These are phyloP conservation scores for Volucella inanis DNA, from an alignment of 2,888 invertebrate genomes.

Conservation along the genomic window DNA sequence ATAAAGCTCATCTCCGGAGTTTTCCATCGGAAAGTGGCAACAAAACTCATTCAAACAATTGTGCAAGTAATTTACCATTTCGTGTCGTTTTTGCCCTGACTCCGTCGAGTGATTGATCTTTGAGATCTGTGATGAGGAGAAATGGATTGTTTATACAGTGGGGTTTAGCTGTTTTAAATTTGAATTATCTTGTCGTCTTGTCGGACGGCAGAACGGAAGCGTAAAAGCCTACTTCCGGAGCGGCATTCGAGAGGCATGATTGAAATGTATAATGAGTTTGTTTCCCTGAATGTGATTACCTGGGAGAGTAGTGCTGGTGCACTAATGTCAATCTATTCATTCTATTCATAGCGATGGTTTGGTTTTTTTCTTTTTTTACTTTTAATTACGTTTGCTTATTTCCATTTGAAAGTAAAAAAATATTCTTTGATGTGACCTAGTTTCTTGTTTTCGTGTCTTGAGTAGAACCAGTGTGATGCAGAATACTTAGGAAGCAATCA, in stretches of 20 bases:
- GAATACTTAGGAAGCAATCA: constrained; percentile 34
- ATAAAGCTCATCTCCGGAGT: constrained; percentile 35
- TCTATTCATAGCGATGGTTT: not conserved
- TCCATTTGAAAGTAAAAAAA: not conserved
- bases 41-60: constrained; percentile 53
- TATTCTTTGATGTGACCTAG: not conserved
- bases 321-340: not conserved
- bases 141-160: constrained; percentile 8
- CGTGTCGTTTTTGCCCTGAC: constrained; percentile 39
- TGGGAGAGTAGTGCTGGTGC: not conserved
- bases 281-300: constrained; percentile 19
- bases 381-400: constrained; percentile 11
- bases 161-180: constrained; percentile 17
- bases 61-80: constrained; percentile 63
- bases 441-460: not conserved
- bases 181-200: constrained; percentile 8
- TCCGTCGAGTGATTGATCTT: constrained; percentile 40
- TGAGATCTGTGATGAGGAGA: constrained; percentile 22
- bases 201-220: constrained; percentile 52
- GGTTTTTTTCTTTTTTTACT: too few species aligned
- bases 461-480: not conserved
- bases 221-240: constrained; percentile 53
- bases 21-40: constrained; percentile 24
- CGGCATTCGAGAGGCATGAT: constrained; percentile 38
- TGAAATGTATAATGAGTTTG: constrained; percentile 63